These are phyloP conservation scores for Campoplex nolae DNA, from an alignment of 2,888 invertebrate species.

Conservation along the genomic window DNA sequence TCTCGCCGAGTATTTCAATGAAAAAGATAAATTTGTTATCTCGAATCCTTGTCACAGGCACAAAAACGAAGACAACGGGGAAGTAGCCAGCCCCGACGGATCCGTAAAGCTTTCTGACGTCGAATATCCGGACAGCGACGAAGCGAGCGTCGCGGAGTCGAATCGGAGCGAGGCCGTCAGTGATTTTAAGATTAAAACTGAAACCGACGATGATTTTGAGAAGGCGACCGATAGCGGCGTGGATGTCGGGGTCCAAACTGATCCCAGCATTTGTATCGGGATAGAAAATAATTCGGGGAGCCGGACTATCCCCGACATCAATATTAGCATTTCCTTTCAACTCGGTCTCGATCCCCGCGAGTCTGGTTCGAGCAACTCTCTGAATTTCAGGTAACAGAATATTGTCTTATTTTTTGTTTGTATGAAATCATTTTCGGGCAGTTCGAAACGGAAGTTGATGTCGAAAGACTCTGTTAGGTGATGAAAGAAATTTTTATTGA, in stretches of 20 bases:
- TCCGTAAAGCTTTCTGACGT: neutral
- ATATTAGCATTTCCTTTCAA: too few relatives aligned
- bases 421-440: too few relatives aligned
- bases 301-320: neutral
- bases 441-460: too few relatives aligned
- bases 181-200: neutral
- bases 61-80: neutral
- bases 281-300: neutral
- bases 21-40: too few relatives aligned
- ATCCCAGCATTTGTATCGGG: neutral
- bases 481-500: too few relatives aligned
- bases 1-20: too few relatives aligned
- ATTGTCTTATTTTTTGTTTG: neutral
- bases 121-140: too few relatives aligned
- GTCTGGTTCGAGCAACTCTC: neutral
- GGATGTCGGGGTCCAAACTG: neutral
- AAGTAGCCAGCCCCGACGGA: neutral
- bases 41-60: neutral
- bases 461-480: too few relatives aligned
- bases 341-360: too few relatives aligned
- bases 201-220: too few relatives aligned
- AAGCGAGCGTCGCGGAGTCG: too few relatives aligned
- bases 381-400: neutral
- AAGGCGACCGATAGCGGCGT: neutral
- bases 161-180: neutral